A percentile compares a stretch with the other conserved stretches of the same genome.
Conservation (phyloP, 2,888 invertebrate species). For the Aleiodes testaceus region DNA sequence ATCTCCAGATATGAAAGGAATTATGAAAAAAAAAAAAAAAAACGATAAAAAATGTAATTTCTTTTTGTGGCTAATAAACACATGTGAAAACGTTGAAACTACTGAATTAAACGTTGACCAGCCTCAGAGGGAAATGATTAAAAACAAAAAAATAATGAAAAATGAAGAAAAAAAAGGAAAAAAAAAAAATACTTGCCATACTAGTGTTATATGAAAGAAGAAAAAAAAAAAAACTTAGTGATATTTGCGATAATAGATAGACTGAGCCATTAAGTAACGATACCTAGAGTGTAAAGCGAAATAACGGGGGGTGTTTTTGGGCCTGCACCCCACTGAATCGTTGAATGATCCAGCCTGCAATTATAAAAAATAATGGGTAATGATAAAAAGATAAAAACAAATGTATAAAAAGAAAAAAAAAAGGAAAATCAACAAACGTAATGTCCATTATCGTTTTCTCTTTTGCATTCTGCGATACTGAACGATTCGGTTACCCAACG, state of each 20-base stretch:
- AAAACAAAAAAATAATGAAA: constrained; percentile 29
- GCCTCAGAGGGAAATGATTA: constrained; percentile 38
- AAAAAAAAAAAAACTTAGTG: constrained; percentile 50
- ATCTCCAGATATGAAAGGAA: neutral
- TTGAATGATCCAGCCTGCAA: constrained; percentile 32
- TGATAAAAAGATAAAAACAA: constrained; percentile 2
- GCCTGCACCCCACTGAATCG: constrained; percentile 36
- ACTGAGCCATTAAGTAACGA: constrained; percentile 57
- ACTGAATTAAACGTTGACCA: constrained; percentile 43
- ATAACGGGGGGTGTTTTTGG: constrained; percentile 33
- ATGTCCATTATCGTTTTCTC: constrained; percentile 12
- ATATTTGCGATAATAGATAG: constrained; percentile 58
- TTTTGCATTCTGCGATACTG: constrained; percentile 35
- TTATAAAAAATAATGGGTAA: constrained; percentile 22
- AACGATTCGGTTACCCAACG: constrained; percentile 38
- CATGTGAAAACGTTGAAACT: constrained; percentile 35
- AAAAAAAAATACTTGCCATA: constrained; percentile 55
- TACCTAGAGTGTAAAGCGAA: constrained; percentile 49
- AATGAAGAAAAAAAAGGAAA: constrained; percentile 27
- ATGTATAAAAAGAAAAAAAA: neutral
- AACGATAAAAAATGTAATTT: constrained; percentile 34
- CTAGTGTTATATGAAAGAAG: constrained; percentile 51
- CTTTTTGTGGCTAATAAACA: constrained; percentile 47
- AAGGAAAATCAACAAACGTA: constrained; percentile 19
- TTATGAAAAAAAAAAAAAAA: constrained; percentile 12